Percentiles rank a stretch among this genome's conserved stretches.
Evolutionary conservation across 2,888 invertebrate genomes (phyloP).

Genomic region (Plemyria rubiginata): DNA sequence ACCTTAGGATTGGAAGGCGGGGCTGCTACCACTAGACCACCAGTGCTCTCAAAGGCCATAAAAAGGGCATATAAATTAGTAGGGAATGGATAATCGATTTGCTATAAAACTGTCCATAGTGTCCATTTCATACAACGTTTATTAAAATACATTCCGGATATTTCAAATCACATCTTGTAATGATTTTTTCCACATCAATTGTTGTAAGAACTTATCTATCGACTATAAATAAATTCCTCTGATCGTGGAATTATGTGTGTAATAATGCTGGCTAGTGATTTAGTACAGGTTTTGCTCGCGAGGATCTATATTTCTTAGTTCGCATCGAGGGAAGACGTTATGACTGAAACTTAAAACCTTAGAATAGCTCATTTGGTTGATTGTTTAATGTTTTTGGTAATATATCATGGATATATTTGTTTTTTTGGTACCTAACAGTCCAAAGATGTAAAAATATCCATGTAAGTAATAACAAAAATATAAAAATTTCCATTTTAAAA

Average conservation of each 20-base stretch:
- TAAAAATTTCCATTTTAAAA: too few species aligned
- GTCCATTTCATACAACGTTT: too few species aligned
- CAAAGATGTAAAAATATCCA: too few species aligned
- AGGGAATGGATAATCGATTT: not conserved
- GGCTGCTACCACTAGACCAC: too few species aligned
- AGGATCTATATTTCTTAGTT: conserved; percentile 82
- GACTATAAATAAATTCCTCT: conserved; percentile 44
- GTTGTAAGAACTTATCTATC: conserved; percentile 27
- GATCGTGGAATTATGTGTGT: conserved; percentile 61
- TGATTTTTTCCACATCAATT: conserved; percentile 5
- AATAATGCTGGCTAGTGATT: conserved; percentile 81
- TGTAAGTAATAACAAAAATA: too few species aligned
- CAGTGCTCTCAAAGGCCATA: too few species aligned
- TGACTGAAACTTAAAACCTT: conserved; percentile 77
- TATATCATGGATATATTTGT: not conserved
- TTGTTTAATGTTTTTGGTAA: conserved; percentile 6
- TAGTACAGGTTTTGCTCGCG: conserved; percentile 81
- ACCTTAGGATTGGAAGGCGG: too few species aligned
- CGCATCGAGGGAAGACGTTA: conserved; percentile 82
- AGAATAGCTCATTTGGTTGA: conserved; percentile 56
- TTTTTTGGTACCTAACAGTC: not conserved
- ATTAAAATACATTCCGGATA: not conserved
- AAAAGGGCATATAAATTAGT: too few species aligned
- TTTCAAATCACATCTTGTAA: not conserved
- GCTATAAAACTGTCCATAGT: too few species aligned